phyloP scores from a whole-genome alignment of 2,797 vertebrate genomes.

The Sebastes iracundus region DNA sequence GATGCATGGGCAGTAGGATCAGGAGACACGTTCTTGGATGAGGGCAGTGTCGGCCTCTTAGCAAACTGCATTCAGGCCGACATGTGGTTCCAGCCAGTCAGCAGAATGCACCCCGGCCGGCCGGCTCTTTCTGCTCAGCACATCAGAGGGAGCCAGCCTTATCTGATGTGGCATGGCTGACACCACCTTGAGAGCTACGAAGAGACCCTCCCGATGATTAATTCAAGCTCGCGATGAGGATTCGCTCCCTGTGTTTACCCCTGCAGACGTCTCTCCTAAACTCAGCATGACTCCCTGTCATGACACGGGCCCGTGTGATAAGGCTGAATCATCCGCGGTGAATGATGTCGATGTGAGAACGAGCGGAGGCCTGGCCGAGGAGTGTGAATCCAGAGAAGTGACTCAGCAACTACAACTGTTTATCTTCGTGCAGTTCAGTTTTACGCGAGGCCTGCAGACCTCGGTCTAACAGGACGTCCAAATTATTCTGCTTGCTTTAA shows the following conservation, averaged over 20 bases:
- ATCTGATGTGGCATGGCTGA: conserved; percentile 72
- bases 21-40: conserved; percentile 35
- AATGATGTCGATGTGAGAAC: conserved; percentile 48
- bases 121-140: conserved; percentile 57
- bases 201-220: conserved; percentile 64
- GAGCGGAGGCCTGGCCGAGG: conserved; percentile 36
- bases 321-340: conserved; percentile 58
- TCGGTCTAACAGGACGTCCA: not conserved
- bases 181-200: conserved; percentile 64
- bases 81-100: conserved; percentile 65
- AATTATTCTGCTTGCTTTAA: conserved; percentile 26
- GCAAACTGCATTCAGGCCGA: conserved; percentile 51
- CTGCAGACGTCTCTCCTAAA: conserved; percentile 55
- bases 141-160: conserved; percentile 51
- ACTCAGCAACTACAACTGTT: conserved; percentile 51
- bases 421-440: conserved; percentile 39
- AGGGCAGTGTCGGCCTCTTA: conserved; percentile 38
- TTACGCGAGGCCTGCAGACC: conserved; percentile 20
- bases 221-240: conserved; percentile 53
- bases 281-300: conserved; percentile 31
- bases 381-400: conserved; percentile 55
- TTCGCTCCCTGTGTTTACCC: conserved; percentile 62
- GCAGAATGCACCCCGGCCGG: conserved; percentile 68
- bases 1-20: conserved; percentile 24
- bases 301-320: conserved; percentile 33